Conservation (phyloP, 2,797 vertebrate species). For the Bradypus variegatus region DNA sequence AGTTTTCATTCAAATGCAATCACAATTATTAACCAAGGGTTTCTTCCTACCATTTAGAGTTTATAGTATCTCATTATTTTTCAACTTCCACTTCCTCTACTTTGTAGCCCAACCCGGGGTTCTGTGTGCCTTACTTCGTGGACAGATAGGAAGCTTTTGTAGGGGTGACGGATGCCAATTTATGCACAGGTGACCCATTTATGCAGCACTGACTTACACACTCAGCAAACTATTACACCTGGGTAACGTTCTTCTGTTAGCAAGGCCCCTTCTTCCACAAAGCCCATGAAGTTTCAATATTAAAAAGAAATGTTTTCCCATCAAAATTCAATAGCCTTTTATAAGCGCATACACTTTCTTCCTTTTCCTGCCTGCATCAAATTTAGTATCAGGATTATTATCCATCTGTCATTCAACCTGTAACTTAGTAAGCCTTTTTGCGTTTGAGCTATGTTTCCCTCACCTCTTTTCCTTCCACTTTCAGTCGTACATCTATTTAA, state of each 20-base stretch:
- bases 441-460: background rate
- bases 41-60: slow-evolving; percentile 1
- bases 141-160: slow-evolving; percentile 26
- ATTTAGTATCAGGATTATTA: slow-evolving; percentile 25
- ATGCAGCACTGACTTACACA: background rate
- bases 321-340: slow-evolving; percentile 41
- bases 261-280: background rate
- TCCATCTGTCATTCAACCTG: slow-evolving; percentile 1
- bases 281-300: background rate
- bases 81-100: background rate
- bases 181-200: background rate
- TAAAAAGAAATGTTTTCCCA: slow-evolving; percentile 42
- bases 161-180: slow-evolving; percentile 27
- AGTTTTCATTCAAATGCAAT: slow-evolving; percentile 22
- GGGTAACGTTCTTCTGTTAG: background rate
- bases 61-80: slow-evolving; percentile 6
- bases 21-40: background rate
- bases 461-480: background rate
- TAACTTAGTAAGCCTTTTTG: background rate
- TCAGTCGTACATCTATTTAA: background rate
- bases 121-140: slow-evolving; percentile 22
- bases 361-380: slow-evolving; percentile 6
- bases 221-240: slow-evolving; percentile 34
- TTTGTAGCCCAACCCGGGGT: slow-evolving; percentile 21
- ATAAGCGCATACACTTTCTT: slow-evolving; percentile 34